These are phyloP conservation scores for Nasonia giraulti DNA, from an alignment of 1,140 invertebrate genomes.

Conservation along the genomic window DNA sequence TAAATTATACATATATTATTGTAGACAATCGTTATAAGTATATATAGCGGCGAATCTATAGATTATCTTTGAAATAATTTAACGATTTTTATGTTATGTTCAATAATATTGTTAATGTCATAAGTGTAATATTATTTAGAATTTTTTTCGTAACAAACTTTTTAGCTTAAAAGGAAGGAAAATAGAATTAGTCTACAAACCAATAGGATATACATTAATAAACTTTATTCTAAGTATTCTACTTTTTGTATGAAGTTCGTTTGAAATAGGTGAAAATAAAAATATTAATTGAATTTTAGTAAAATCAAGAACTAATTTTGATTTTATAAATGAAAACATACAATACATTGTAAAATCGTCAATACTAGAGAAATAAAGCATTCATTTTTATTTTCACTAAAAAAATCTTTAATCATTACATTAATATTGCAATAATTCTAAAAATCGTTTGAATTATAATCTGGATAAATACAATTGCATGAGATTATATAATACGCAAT, in stretches of 20 bases:
- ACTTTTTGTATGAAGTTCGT: conserved; percentile 10
- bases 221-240: conserved; percentile 6
- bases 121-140: conserved; percentile 13
- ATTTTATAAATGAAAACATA: conserved; percentile 1
- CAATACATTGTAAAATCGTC: neutral
- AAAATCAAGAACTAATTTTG: neutral
- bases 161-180: conserved; percentile 3
- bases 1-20: neutral
- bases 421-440: conserved; percentile 48
- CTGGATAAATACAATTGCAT: conserved; percentile 31
- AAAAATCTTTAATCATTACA: conserved; percentile 44
- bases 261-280: neutral
- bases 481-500: conserved; percentile 38
- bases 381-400: conserved; percentile 49
- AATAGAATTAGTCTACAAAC: neutral
- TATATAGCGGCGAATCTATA: conserved; percentile 1
- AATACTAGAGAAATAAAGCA: conserved; percentile 56
- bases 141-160: conserved; percentile 12
- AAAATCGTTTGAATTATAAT: conserved; percentile 37
- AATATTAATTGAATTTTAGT: neutral
- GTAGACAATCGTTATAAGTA: neutral
- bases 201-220: neutral
- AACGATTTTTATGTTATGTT: conserved; percentile 20
- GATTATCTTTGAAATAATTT: neutral
- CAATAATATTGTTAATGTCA: conserved; percentile 25